phyloP scores from a whole-genome alignment of 2,797 vertebrate species.

The Sylvilagus floridanus region DNA sequence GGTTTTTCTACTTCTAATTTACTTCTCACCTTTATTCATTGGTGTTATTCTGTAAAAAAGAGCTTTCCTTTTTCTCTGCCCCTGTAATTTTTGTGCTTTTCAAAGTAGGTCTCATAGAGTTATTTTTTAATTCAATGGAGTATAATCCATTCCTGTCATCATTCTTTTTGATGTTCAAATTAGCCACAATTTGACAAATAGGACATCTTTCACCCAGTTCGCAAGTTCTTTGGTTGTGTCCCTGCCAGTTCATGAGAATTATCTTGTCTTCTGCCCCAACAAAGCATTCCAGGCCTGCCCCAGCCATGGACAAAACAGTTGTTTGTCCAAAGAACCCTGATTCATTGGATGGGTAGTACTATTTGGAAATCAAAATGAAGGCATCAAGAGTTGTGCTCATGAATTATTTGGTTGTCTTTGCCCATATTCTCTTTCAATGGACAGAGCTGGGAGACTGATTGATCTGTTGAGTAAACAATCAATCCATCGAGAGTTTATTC shows the following conservation, averaged over 20 bases:
- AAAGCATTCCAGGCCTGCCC: neutral
- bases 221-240: neutral
- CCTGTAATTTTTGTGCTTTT: neutral
- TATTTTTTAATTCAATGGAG: neutral
- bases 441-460: neutral
- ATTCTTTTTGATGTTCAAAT: slow-evolving; percentile 25
- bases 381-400: neutral
- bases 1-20: neutral
- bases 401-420: neutral
- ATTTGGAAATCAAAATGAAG: neutral
- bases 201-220: neutral
- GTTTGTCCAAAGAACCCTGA: neutral
- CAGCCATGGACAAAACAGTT: neutral
- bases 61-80: neutral
- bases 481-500: neutral
- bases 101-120: neutral
- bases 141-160: neutral
- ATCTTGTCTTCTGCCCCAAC: neutral
- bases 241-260: neutral
- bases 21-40: neutral
- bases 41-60: neutral
- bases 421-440: neutral
- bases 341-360: neutral
- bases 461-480: neutral
- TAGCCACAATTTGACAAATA: neutral